These are phyloP conservation scores for Spilarctia lutea DNA, from an alignment of 2,888 invertebrate genomes.

Conservation along the genomic window DNA sequence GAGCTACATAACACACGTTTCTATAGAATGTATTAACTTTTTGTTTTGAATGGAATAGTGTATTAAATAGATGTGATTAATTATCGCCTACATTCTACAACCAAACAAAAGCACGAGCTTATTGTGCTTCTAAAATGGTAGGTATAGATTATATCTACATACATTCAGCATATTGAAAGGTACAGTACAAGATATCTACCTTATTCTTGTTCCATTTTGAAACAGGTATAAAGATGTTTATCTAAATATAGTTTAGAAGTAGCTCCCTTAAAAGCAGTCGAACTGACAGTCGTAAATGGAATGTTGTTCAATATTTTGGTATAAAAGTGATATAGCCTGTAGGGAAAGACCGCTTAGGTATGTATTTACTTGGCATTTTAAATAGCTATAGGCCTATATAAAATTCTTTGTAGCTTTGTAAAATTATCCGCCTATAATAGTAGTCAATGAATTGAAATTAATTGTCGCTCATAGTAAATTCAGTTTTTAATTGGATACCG, in stretches of 20 bases:
- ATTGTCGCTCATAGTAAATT: too few relatives aligned
- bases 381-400: not conserved
- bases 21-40: not conserved
- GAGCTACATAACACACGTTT: too few relatives aligned
- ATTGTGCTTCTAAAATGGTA: not conserved
- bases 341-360: constrained; percentile 32
- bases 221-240: constrained; percentile 41
- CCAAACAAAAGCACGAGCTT: not conserved
- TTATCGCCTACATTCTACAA: not conserved
- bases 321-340: constrained; percentile 40
- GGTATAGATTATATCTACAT: not conserved
- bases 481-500: too few relatives aligned
- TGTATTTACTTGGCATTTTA: not conserved
- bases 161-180: not conserved
- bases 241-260: constrained; percentile 32
- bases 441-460: not conserved
- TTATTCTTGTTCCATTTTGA: constrained; percentile 28
- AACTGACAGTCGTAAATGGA: constrained; percentile 48
- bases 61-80: not conserved
- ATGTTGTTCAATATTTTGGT: constrained; percentile 49
- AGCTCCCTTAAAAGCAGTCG: constrained; percentile 42
- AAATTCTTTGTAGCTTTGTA: not conserved
- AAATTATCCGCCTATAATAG: not conserved
- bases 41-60: not conserved
- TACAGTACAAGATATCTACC: not conserved